Evolutionary conservation across 2,113 vertebrate genomes (phyloP).

Genomic region (Cricetomys ansorgei): DNA sequence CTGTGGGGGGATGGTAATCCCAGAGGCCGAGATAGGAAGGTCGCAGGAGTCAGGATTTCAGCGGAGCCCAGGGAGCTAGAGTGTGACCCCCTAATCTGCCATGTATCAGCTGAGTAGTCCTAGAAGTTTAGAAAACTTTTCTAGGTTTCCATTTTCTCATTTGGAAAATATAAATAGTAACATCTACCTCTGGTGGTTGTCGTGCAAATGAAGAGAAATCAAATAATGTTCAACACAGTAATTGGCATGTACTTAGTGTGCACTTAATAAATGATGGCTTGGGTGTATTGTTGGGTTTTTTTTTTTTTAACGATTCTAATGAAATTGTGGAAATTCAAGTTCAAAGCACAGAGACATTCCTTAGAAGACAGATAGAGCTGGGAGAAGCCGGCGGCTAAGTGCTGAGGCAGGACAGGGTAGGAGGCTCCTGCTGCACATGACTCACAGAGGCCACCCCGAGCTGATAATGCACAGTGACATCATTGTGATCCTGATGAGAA

Average conservation of each 20-base stretch:
- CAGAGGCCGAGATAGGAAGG: background rate
- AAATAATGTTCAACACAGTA: background rate
- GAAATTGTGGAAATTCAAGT: conserved; percentile 16
- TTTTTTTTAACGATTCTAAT: background rate
- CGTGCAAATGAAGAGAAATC: background rate
- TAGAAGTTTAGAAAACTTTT: background rate
- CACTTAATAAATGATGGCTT: background rate
- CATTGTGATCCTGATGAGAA: background rate
- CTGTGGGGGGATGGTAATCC: rapidly evolving
- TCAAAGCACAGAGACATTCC: background rate
- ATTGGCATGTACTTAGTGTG: background rate
- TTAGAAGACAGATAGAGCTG: background rate
- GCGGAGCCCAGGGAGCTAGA: background rate
- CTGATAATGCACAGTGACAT: background rate
- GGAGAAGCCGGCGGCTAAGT: background rate
- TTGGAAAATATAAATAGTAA: background rate
- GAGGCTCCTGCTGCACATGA: background rate
- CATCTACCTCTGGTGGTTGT: background rate
- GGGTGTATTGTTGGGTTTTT: background rate
- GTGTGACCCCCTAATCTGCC: background rate
- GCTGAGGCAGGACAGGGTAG: background rate
- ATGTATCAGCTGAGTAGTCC: background rate
- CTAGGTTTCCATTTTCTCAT: conserved; percentile 27
- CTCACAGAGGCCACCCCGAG: background rate
- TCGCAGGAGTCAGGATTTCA: background rate